Evolutionary conservation across 2,797 vertebrate genomes (phyloP).

Genomic region (Myotis vivesi): DNA sequence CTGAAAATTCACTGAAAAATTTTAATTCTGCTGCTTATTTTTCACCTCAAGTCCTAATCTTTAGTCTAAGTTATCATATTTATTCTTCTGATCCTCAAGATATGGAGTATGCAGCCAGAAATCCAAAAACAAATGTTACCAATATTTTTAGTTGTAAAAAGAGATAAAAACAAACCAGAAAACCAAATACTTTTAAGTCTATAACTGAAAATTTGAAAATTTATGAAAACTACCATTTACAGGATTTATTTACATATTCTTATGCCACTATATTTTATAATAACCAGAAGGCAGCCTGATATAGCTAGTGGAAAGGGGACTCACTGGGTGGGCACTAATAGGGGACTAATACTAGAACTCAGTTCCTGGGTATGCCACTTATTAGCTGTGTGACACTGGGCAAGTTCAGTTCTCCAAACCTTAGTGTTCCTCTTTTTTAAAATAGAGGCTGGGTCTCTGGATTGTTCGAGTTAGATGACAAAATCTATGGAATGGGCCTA

Average conservation of each 20-base stretch:
- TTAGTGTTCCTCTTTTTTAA: conserved; percentile 41
- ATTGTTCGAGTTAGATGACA: neutral
- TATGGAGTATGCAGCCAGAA: neutral
- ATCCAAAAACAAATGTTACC: conserved; percentile 19
- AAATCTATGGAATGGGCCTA: neutral
- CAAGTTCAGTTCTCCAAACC: conserved; percentile 32
- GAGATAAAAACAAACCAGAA: neutral
- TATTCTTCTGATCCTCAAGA: conserved; percentile 25
- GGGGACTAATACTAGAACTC: neutral
- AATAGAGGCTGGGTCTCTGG: neutral
- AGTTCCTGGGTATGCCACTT: neutral
- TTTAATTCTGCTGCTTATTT: conserved; percentile 56
- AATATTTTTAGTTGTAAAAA: conserved; percentile 6
- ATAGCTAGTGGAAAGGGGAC: neutral
- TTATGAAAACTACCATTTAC: neutral
- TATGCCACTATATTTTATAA: neutral
- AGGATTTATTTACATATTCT: neutral
- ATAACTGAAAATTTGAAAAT: neutral
- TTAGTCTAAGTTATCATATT: conserved; percentile 51
- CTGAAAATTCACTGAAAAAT: neutral
- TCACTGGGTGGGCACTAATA: neutral
- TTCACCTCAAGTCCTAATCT: conserved; percentile 40
- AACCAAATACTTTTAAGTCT: conserved; percentile 6
- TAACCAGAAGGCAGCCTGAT: neutral
- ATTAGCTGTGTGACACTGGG: neutral